Percentiles rank a stretch among this genome's conserved stretches.
phyloP scores from a whole-genome alignment of 2,888 invertebrate genomes.

The Allophyes oxyacanthae region DNA sequence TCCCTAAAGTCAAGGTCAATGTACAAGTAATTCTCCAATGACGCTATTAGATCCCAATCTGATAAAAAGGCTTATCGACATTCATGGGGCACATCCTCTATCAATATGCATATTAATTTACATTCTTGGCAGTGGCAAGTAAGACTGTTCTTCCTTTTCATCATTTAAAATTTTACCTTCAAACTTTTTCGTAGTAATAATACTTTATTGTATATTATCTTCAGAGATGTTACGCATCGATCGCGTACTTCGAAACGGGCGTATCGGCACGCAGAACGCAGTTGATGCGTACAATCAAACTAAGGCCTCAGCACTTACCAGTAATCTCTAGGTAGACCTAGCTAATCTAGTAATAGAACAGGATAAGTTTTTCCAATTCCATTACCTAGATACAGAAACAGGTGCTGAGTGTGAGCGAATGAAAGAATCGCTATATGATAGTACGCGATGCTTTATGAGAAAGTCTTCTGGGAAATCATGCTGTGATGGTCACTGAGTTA shows the following conservation, averaged over 20 bases:
- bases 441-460: constrained; percentile 48
- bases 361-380: constrained; percentile 34
- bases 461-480: constrained; percentile 50
- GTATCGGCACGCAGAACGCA: too few relatives aligned
- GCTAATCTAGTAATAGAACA: neutral
- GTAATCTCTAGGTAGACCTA: neutral
- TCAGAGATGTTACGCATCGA: too few relatives aligned
- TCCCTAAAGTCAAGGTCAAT: constrained; percentile 14
- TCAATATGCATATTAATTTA: constrained; percentile 39
- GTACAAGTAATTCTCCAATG: constrained; percentile 23
- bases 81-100: constrained; percentile 37
- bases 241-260: too few relatives aligned
- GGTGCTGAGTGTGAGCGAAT: constrained; percentile 11
- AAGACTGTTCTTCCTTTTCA: constrained; percentile 4
- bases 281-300: too few relatives aligned
- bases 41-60: constrained; percentile 32
- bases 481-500: constrained; percentile 9
- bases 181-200: too few relatives aligned
- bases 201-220: neutral
- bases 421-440: constrained; percentile 25
- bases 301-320: too few relatives aligned
- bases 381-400: constrained; percentile 18
- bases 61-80: constrained; percentile 19
- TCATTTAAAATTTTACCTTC: too few relatives aligned
- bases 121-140: constrained; percentile 20